Conservation (phyloP, 2,797 vertebrate species). For the Sebastes nivosus region DNA sequence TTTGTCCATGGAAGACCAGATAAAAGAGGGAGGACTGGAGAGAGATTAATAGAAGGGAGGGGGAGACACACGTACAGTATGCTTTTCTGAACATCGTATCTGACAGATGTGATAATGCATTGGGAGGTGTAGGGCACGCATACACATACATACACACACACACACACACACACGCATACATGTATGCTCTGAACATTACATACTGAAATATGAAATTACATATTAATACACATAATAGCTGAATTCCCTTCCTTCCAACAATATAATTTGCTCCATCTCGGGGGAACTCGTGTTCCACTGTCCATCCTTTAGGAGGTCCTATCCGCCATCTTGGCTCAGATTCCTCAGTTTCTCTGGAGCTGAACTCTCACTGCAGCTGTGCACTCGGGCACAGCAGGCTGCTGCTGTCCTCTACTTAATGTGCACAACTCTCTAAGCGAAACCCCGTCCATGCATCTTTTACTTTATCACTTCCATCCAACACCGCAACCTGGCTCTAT, state of each 20-base stretch:
- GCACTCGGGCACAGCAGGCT: slow-evolving; percentile 34
- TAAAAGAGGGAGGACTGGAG: slow-evolving; percentile 13
- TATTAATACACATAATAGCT: slow-evolving; percentile 55
- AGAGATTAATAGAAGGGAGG: slow-evolving; percentile 23
- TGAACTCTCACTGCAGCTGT: slow-evolving; percentile 38
- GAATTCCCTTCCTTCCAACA: slow-evolving; percentile 5
- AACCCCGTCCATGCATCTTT: slow-evolving; percentile 65
- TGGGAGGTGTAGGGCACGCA: slow-evolving; percentile 23
- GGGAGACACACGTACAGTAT: slow-evolving; percentile 22
- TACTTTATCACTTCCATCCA: slow-evolving; percentile 19
- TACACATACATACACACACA: slow-evolving; percentile 11
- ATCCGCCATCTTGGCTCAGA: slow-evolving; percentile 48
- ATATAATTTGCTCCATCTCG: slow-evolving; percentile 1
- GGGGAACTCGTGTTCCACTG: slow-evolving; percentile 7
- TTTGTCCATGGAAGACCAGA: slow-evolving; percentile 46
- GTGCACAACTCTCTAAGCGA: slow-evolving; percentile 44
- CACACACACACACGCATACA: slow-evolving; percentile 12
- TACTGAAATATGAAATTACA: slow-evolving; percentile 57
- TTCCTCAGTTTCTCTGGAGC: slow-evolving; percentile 39
- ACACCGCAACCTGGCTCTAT: slow-evolving; percentile 20
- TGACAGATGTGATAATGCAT: slow-evolving; percentile 46
- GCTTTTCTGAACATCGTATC: slow-evolving; percentile 47
- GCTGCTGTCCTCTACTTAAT: slow-evolving; percentile 28
- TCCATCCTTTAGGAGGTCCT: not conserved
- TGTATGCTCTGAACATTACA: slow-evolving; percentile 42